These are phyloP conservation scores for Plebejus argus DNA, from an alignment of 2,888 invertebrate species.

Conservation along the genomic window DNA sequence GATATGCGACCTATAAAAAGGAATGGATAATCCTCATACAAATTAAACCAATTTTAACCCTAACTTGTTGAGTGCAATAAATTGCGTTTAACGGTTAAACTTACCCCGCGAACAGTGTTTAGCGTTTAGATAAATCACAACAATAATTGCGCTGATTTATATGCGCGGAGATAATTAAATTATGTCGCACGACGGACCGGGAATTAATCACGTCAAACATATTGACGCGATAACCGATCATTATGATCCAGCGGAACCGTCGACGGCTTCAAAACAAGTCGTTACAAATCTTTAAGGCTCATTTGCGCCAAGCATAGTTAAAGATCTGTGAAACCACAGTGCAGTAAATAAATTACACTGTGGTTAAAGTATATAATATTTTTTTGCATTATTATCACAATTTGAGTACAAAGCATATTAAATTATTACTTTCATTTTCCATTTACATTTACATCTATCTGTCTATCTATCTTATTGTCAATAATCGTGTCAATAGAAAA, in stretches of 20 bases:
- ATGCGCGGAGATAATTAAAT: conserved; percentile 59
- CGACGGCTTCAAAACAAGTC: neutral
- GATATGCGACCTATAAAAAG: too few relatives aligned
- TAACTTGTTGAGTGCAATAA: conserved; percentile 27
- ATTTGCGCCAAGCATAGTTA: neutral
- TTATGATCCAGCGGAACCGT: neutral
- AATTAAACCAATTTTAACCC: neutral
- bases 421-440: too few relatives aligned
- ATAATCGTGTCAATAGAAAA: too few relatives aligned
- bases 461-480: too few relatives aligned
- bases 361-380: too few relatives aligned
- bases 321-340: neutral
- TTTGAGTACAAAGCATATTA: too few relatives aligned
- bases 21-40: neutral
- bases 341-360: too few relatives aligned
- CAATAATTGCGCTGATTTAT: conserved; percentile 63
- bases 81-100: neutral
- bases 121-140: conserved; percentile 56
- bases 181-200: conserved; percentile 55
- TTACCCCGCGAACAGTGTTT: conserved; percentile 30
- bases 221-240: conserved; percentile 34
- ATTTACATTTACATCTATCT: too few relatives aligned
- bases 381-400: too few relatives aligned
- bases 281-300: neutral
- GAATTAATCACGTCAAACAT: conserved; percentile 56